Evolutionary conservation across 2,888 invertebrate genomes (phyloP), one percentile per base, ranked within the genome.

Genomic region (Ormyrus pomaceus): DNA sequence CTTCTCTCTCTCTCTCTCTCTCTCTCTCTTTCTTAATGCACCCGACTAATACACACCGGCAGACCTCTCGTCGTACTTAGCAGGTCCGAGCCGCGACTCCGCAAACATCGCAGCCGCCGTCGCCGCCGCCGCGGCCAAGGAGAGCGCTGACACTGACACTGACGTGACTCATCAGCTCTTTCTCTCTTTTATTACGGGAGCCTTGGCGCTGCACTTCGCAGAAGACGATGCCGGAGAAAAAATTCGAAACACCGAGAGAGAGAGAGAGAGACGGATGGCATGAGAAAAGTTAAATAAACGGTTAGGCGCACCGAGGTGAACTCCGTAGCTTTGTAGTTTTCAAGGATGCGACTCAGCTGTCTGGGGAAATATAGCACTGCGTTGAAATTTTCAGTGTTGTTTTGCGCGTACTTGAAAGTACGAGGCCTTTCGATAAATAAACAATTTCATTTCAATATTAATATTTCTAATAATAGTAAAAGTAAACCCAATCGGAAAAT

Each of bases 101-200:
- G 48, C 68, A 64, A 73, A 62, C 59, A 64, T 34, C 34, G 11
- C 56, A n/a, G 13, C 58, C 66, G 11, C 34, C 34, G 34, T 0
- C 34, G 34, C 46, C 34, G 34, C 34, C 34, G 34, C 46, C 64
- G n/a, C n/a, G 56, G 68, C 53, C 19, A 11, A 55, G 13, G 46
- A 51, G 62, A 55, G 59, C 59, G 68, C 80, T 78, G 76, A 78
- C 82, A 82, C 79, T 77, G 82, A 82, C 79, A 77, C 80, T 77
- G 82, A 80, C 80, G 80, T 82, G 82, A 82, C 82, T 82, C 80
- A 82, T 82, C 82, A 76, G 64, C 56, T 53, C 79, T 55, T 9
- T 66, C 61, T 50, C 61, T 61, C 56, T 64, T 78, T 70, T 81
- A 69, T 78, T 68, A 55, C 66, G 66, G 34, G 34, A 77, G 66